Conservation (phyloP, 2,113 vertebrate species). For the Hippolais icterina region DNA sequence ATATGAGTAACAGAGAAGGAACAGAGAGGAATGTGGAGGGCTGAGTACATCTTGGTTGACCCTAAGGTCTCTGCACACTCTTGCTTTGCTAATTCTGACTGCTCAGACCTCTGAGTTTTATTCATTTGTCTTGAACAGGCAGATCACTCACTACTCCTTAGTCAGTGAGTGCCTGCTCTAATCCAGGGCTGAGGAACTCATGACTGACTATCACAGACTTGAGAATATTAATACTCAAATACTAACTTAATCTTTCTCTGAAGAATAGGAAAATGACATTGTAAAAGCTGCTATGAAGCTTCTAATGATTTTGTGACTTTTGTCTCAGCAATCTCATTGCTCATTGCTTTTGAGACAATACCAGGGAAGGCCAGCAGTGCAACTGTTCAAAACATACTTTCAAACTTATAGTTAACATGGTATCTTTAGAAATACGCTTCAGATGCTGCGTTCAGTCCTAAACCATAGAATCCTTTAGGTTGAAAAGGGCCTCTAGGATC, state of each 20-base stretch:
- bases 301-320: not conserved
- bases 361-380: not conserved
- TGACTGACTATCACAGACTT: not conserved
- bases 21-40: not conserved
- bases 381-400: not conserved
- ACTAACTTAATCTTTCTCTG: not conserved
- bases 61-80: not conserved
- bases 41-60: not conserved
- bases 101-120: not conserved
- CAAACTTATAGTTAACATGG: not conserved
- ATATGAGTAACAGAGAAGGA: conserved; percentile 43
- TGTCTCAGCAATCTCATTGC: not conserved
- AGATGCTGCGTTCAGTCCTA: not conserved
- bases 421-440: not conserved
- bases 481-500: not conserved
- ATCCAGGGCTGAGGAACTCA: not conserved
- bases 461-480: not conserved
- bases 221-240: not conserved
- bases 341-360: not conserved
- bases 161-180: not conserved
- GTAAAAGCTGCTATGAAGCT: not conserved
- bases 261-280: not conserved
- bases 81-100: not conserved
- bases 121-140: not conserved
- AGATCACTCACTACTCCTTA: not conserved